Conservation (phyloP, 2,797 vertebrate species). For the Sternotherus odoratus region DNA sequence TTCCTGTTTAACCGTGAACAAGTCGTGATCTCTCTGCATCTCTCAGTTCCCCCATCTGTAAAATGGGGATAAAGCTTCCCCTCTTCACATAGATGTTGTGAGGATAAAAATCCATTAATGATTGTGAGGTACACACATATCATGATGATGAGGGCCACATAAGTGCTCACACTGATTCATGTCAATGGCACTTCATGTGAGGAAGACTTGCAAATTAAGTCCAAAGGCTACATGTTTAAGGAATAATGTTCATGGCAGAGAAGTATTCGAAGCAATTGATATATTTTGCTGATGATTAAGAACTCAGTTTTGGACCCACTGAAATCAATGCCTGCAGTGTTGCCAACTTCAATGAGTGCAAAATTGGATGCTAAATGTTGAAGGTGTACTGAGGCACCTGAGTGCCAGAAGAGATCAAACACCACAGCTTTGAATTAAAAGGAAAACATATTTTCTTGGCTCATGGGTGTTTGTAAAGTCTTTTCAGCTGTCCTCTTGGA, state of each 20-base stretch:
- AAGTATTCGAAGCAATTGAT: neutral
- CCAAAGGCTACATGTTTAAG: slow-evolving; percentile 14
- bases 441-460: slow-evolving; percentile 41
- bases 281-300: neutral
- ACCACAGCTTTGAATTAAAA: slow-evolving; percentile 51
- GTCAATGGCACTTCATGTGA: slow-evolving; percentile 17
- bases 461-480: slow-evolving; percentile 64
- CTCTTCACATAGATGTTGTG: slow-evolving; percentile 51
- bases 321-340: neutral
- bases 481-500: slow-evolving; percentile 33
- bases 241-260: slow-evolving; percentile 47
- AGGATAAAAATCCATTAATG: slow-evolving; percentile 44
- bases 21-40: neutral
- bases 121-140: slow-evolving; percentile 41
- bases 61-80: neutral
- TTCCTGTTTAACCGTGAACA: rapidly evolving
- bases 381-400: neutral
- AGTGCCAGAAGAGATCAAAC: slow-evolving; percentile 1
- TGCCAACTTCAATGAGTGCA: neutral
- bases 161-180: slow-evolving; percentile 50
- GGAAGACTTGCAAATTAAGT: neutral
- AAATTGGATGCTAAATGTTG: slow-evolving; percentile 2
- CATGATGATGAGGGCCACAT: slow-evolving; percentile 41
- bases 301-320: neutral
- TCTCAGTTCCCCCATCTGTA: neutral